Evolutionary conservation across 2,797 vertebrate species (phyloP), one percentile per base, ranked within the genome.

Genomic region (Nyctalus aviator): DNA sequence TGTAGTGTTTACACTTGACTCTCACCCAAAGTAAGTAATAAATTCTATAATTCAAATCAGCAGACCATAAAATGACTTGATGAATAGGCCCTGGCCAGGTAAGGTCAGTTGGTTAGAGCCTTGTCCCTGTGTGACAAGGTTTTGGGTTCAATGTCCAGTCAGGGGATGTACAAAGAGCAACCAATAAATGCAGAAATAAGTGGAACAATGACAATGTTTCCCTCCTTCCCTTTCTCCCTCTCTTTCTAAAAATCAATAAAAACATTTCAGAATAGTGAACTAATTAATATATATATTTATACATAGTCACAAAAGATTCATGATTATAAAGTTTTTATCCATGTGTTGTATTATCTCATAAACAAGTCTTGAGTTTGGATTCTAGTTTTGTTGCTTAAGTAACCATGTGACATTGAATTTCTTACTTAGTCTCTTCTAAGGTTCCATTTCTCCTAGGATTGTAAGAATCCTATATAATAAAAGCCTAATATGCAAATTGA

Each of bases 351-450:
- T 62, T 62, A 62, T 30, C 59, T 62, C 59, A 62, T 30, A 88
- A 84, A 23, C 50, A 35, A 55, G 21, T 48, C 30, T 71, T 86
- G 25, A 76, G 62, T 83, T 95, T 62, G 32, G 3, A 79, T n/a
- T 92, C n/a, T 90, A 53, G 8, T 83, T 86, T 81, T 85, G 23
- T 57, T 75, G 27, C 44, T 64, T 64, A 71, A 92, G 71, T 77
- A 53, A n/a, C n/a, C n/a, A 0, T 48, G 69, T 55, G 62, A 59
- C 53, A 23, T 27, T 83, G 62, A 82, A 21, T 50, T 35, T 78
- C 48, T 27, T 62, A 69, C n/a, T 46, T 71, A n/a, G n/a, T 35
- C 44, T 93, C 13, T 78, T 64, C 17, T 3, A 93, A 85, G 37
- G 27, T 55, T 88, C 62, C 3, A 14, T 86, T 69, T 94, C 23